A percentile compares a stretch with the other conserved stretches of the same genome.
These are phyloP conservation scores for Drosophila aldrichi DNA, from an alignment of 2,888 invertebrate species.

Conservation along the genomic window DNA sequence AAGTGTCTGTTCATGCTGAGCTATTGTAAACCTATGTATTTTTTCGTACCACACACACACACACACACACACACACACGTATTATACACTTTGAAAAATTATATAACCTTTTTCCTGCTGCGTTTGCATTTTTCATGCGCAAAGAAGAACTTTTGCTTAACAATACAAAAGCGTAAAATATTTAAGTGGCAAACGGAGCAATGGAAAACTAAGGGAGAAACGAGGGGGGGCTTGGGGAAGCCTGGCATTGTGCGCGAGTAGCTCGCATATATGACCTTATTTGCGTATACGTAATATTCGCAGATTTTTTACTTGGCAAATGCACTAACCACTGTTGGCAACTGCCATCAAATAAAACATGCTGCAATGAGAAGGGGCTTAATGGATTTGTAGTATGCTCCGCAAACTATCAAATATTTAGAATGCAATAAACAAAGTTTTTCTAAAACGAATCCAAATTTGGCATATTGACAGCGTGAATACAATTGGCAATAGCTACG, in stretches of 20 bases:
- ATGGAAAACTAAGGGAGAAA: conserved; percentile 3
- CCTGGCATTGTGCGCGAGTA: conserved; percentile 18
- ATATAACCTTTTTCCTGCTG: conserved; percentile 25
- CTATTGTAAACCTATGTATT: conserved; percentile 10
- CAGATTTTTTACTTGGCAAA: conserved; percentile 58
- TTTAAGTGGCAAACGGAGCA: conserved; percentile 57
- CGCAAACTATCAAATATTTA: conserved; percentile 10
- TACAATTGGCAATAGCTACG: neutral
- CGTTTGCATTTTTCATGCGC: conserved; percentile 39
- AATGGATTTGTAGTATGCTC: conserved; percentile 23
- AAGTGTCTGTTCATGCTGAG: conserved; percentile 3
- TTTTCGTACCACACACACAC: neutral
- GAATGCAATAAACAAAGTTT: conserved; percentile 14
- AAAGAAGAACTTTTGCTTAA: conserved; percentile 50
- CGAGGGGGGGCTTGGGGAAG: neutral
- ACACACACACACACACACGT: neutral
- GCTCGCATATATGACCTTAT: conserved; percentile 58
- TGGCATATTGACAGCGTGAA: conserved; percentile 6
- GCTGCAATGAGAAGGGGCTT: conserved; percentile 11
- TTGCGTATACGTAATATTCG: conserved; percentile 65
- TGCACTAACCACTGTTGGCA: conserved; percentile 44
- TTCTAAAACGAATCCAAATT: neutral
- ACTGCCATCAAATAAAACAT: conserved; percentile 42
- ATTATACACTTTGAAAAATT: conserved; percentile 14
- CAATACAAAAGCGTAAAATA: conserved; percentile 73